Base-by-base conservation (phyloP, 2,888 invertebrate species). In the Homarus gammarus region DNA sequence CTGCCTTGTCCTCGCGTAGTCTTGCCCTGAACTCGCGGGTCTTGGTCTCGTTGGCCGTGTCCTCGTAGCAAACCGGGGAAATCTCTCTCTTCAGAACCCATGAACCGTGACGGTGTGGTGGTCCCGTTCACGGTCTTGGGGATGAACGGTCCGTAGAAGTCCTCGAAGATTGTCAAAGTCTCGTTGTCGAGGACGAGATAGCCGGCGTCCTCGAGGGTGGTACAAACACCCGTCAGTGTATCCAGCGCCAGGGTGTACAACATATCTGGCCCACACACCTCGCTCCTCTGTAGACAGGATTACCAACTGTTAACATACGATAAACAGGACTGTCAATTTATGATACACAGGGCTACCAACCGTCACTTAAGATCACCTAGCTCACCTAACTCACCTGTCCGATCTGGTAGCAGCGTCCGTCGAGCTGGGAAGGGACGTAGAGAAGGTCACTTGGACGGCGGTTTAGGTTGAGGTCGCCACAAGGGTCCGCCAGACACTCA, bases 401-500 rank as follows among this genome's bases (percentile, higher is more conserved):
- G 27, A 91, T 61, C 33, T 91, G 91, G 75, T 85, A 89, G 73
- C 91, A 91, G 18, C 70, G 49, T n/a, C 89, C 91, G 40, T 78
- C 78, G 10, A 38, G 31, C 5, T 51, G 49, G 15, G 84, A 84
- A 6, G 91, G 91, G 36, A 88, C 89, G 79, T 83, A 91, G 15
- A 89, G 89, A 31, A 83, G 72, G 33, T 85, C 77, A n/a, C 49
- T 68, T 61, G 84, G 61, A 18, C 72, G 82, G 18, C 89, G 51
- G 70, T 78, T 82, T 31, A 91, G 84, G 73, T 91, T 91, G 27
- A 64, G 44, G 31, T 89, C 91, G 27, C 89, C 64, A 78, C 91
- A 91, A 1, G 91, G 91, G 78, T 91, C 91, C 18, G 91, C 89
- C 33, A 89, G 78, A 36, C 91, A 91, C 83, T 91, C 73, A 5